phyloP scores from a whole-genome alignment of 2,797 vertebrate species.

The Poeciliopsis gracilis region DNA sequence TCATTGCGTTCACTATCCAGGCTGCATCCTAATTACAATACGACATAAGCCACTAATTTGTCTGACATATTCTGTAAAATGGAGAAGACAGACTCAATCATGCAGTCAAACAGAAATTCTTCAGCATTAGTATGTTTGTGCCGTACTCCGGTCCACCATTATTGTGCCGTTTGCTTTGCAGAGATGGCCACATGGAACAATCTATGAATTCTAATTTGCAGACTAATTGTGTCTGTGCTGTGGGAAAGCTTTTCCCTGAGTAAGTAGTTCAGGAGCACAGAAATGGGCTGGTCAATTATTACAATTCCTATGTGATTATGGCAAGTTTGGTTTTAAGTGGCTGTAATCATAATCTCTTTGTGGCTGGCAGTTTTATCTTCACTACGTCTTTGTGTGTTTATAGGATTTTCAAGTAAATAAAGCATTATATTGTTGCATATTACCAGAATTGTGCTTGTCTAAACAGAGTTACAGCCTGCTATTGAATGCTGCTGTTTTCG shows the following conservation, averaged over 20 bases:
- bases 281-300: slow-evolving; percentile 30
- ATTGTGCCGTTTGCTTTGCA: slow-evolving; percentile 34
- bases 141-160: slow-evolving; percentile 4
- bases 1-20: slow-evolving; percentile 2
- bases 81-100: slow-evolving; percentile 5
- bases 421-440: slow-evolving; percentile 42
- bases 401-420: slow-evolving; percentile 46
- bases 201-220: slow-evolving; percentile 45
- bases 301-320: slow-evolving; percentile 35
- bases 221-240: slow-evolving; percentile 39
- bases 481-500: slow-evolving; percentile 64
- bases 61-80: slow-evolving; percentile 27
- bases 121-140: slow-evolving; percentile 14
- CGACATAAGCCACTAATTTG: slow-evolving; percentile 17
- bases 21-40: slow-evolving; percentile 16
- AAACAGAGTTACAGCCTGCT: slow-evolving; percentile 24
- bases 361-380: slow-evolving; percentile 24
- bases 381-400: slow-evolving; percentile 39
- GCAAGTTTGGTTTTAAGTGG: slow-evolving; percentile 42
- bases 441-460: slow-evolving; percentile 41
- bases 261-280: slow-evolving; percentile 14
- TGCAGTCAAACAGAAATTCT: slow-evolving; percentile 13
- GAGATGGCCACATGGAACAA: slow-evolving; percentile 32
- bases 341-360: slow-evolving; percentile 36
- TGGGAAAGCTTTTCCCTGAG: slow-evolving; percentile 30